These are phyloP conservation scores for Pseudomyrmex sp. DNA, from an alignment of 1,140 invertebrate genomes.

Conservation along the genomic window DNA sequence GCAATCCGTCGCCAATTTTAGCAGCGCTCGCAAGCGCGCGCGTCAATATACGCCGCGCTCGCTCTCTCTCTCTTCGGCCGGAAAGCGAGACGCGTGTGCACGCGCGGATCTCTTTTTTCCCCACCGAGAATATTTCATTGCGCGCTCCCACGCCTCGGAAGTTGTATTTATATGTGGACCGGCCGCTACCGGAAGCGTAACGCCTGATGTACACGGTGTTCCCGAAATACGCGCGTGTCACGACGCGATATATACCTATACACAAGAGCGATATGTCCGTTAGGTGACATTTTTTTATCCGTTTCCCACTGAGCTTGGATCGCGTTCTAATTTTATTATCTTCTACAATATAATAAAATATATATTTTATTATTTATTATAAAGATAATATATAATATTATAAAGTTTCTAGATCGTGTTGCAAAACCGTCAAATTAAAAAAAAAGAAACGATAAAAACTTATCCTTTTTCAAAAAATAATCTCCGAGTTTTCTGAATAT, in stretches of 20 bases:
- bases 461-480: neutral
- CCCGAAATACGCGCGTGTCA: slow-evolving; percentile 39
- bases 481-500: neutral
- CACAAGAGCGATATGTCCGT: no score
- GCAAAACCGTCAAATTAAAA: neutral
- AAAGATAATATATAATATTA: no score
- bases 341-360: no score
- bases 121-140: slow-evolving; percentile 50
- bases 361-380: no score
- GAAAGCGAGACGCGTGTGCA: slow-evolving; percentile 37
- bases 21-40: slow-evolving; percentile 15
- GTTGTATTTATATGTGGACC: slow-evolving; percentile 60
- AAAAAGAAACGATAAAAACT: neutral
- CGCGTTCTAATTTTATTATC: no score
- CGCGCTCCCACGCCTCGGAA: slow-evolving; percentile 59
- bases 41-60: slow-evolving; percentile 39
- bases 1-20: slow-evolving; percentile 60
- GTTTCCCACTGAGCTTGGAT: no score
- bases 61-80: neutral
- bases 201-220: slow-evolving; percentile 42
- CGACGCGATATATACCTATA: neutral
- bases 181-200: slow-evolving; percentile 50
- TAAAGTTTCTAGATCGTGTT: no score
- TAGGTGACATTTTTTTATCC: no score
- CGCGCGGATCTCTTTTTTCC: slow-evolving; percentile 16